Conservation (phyloP, 2,113 vertebrate species). For the Oreochromis tanganicae region DNA sequence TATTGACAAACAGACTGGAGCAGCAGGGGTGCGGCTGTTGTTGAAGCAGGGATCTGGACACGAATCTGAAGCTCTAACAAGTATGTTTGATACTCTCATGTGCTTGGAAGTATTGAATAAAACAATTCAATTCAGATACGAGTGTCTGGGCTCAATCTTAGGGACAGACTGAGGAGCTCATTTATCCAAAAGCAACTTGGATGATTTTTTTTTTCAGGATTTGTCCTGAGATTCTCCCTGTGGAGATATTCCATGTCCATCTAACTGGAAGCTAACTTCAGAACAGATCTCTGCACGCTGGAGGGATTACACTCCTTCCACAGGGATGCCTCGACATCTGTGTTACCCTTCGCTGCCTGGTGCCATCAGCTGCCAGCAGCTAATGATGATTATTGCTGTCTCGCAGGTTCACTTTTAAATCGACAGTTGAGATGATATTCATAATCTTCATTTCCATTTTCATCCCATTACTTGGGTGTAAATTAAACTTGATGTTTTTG, state of each 20-base stretch:
- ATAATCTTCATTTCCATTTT: neutral
- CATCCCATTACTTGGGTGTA: neutral
- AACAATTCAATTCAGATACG: neutral
- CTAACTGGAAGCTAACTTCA: neutral
- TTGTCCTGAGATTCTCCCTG: neutral
- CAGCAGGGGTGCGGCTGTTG: neutral
- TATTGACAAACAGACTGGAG: neutral
- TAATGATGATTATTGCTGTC: neutral
- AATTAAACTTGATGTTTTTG: neutral
- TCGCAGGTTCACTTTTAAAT: neutral
- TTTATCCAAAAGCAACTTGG: neutral
- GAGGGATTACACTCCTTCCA: neutral
- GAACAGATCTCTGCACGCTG: neutral
- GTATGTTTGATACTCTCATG: neutral
- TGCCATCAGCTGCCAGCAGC: neutral
- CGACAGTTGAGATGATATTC: neutral
- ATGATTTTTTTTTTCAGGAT: neutral
- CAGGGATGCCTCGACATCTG: neutral
- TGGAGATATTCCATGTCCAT: neutral
- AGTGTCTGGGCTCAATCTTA: neutral
- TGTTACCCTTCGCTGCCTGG: neutral
- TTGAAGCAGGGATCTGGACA: neutral
- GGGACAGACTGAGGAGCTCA: neutral
- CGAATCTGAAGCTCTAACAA: neutral
- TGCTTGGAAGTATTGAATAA: neutral